Evolutionary conservation across 2,113 vertebrate species (phyloP), one percentile per base, ranked within the genome.

Genomic region (Lasiurus borealis): DNA sequence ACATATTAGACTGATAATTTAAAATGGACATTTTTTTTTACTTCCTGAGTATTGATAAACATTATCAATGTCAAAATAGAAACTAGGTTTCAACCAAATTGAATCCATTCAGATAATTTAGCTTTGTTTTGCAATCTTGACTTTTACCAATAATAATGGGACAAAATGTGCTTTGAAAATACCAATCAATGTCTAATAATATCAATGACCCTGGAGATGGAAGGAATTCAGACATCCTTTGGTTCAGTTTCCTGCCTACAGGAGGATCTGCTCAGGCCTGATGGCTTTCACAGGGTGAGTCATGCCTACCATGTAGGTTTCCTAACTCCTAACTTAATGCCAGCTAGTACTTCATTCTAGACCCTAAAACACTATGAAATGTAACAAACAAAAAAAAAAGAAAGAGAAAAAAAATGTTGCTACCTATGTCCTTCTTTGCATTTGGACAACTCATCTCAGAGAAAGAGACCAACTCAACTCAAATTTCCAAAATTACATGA

Each of bases 61-160:
- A 73, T 4, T 78, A 46, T 27, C 77, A 90, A 73, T 75, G 68
- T 88, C 52, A 96, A 97, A 95, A 82, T 80, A 93, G 34, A 31
- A 83, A 75, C 2, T 59, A 40, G 15, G 8, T 85, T 88, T 92
- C 73, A 73, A 85, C 8, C 8, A 93, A 94, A 52, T 7, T 59
- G n/a, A 91, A 91, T 66, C 14, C 31, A 52, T 27, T 77, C 59
- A 29, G 14, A 27, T 80, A 85, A 78, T 76, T 50, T 80, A 59
- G 40, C 11, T 19, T 90, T 88, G 27, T 71, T 92, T 82, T 59
- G 31, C 12, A 31, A 7, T 78, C 13, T 90, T 90, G 52, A 90
- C 48, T 64, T 85, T 31, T 71, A 11, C 50, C 59, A 50, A 90
- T 66, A 57, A 81, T 25, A 90, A 27, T 40, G 29, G 62, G 27